Evolutionary conservation across 2,888 invertebrate species (phyloP).

Genomic region (Anoplius nigerrimus): DNA sequence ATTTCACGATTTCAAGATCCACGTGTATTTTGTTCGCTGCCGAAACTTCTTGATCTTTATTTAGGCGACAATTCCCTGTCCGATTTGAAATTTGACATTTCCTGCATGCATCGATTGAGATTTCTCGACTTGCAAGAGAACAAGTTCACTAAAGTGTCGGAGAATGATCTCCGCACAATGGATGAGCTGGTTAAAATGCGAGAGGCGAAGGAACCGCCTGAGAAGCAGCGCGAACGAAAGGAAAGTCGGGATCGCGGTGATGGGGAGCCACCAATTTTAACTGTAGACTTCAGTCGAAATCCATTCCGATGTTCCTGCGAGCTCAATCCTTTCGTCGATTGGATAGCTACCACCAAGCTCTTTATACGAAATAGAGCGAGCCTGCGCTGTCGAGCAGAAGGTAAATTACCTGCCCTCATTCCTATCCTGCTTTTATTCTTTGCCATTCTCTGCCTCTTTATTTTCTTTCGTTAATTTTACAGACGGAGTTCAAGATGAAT

Average conservation of each 20-base stretch:
- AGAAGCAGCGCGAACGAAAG: too few species aligned
- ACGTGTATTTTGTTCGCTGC: slow-evolving; percentile 83
- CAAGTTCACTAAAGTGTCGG: slow-evolving; percentile 76
- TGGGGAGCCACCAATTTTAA: slow-evolving; percentile 62
- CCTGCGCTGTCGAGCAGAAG: slow-evolving; percentile 76
- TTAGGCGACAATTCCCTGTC: slow-evolving; percentile 81
- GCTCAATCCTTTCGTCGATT: slow-evolving; percentile 79
- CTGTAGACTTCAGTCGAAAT: slow-evolving; percentile 81
- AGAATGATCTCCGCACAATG: slow-evolving; percentile 77
- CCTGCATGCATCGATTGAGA: slow-evolving; percentile 81
- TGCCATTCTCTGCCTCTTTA: background rate
- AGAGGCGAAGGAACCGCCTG: slow-evolving; percentile 46
- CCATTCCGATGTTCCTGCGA: slow-evolving; percentile 84
- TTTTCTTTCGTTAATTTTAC: background rate
- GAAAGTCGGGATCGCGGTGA: too few species aligned
- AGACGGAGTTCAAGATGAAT: slow-evolving; percentile 22
- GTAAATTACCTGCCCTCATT: slow-evolving; percentile 44
- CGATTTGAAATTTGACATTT: slow-evolving; percentile 81
- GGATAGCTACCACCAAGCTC: slow-evolving; percentile 81
- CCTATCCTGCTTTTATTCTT: background rate
- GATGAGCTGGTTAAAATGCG: slow-evolving; percentile 78
- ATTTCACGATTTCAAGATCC: slow-evolving; percentile 81
- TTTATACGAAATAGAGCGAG: slow-evolving; percentile 78
- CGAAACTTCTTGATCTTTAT: slow-evolving; percentile 81
- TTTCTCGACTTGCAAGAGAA: slow-evolving; percentile 84